Base-by-base conservation (phyloP, 2,888 invertebrate genomes). In the Brachypalpus laphriformis region DNA sequence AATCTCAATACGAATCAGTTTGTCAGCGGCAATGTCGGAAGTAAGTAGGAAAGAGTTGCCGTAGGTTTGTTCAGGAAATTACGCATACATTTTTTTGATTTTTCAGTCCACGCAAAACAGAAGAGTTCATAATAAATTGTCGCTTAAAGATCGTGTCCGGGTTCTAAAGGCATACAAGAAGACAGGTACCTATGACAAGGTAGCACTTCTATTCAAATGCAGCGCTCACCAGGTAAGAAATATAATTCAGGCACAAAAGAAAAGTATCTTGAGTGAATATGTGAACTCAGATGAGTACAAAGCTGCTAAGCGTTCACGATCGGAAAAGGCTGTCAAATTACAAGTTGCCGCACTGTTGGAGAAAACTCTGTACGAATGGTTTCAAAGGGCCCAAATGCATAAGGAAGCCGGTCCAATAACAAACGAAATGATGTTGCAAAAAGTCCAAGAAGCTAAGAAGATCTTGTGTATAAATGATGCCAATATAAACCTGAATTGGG, bases 361-460 rank as follows among this genome's bases (percentile, higher is more conserved):
- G 16, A 71, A 61, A 28, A 49, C 76, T n/a, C n/a, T n/a, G n/a
- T 71, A 37, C 51, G 82, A 82, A 59, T 82, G 82, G 82, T 65
- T 82, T 31, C 70, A 45, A 16, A 63, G 82, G 9, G 82, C 82
- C 0, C 82, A 82, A 11, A 40, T 28, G 8, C 25, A 42, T 3
- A 8, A 49, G 4, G 65, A 56, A 51, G 65, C 34, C 9, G 82
- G 76, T 0, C 16, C 71, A 7, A 54, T 82, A 4, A 82, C 82
- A 8, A 65, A 82, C 0, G 37, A 51, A 14, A 59, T 77, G 9
- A 8, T 82, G 16, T 9, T 82, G 18, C n/a, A 45, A 11, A 77
- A 71, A 20, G 82, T 71, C 18, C 14, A 51, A 6, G 63, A 82
- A 22, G 20, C 65, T 2, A 56, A 65, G n/a, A n/a, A n/a, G n/a